These are phyloP conservation scores for Tenthredo notha DNA, from an alignment of 2,888 invertebrate species.

Conservation along the genomic window DNA sequence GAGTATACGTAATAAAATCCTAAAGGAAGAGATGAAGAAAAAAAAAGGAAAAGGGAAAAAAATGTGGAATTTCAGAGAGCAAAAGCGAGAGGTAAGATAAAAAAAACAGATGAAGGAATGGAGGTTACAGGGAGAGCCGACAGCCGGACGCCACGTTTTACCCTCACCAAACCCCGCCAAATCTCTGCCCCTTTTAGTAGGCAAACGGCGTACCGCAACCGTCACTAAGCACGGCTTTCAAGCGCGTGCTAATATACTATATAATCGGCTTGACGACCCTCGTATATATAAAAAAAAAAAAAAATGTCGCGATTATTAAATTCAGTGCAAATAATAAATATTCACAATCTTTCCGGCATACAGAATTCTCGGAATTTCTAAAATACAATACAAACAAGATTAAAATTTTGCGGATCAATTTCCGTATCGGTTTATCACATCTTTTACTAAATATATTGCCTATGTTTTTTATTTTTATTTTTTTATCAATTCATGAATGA, in stretches of 20 bases:
- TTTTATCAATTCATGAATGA: not conserved
- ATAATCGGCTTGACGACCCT: not conserved
- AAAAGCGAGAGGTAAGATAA: not conserved
- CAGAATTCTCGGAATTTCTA: too few relatives aligned
- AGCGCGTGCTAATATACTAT: not conserved
- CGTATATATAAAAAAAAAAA: not conserved
- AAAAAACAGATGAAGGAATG: not conserved
- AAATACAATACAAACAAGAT: too few relatives aligned
- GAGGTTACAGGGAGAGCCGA: not conserved
- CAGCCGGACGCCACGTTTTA: constrained; percentile 4
- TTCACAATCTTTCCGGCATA: not conserved
- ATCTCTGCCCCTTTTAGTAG: not conserved
- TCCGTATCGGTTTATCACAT: too few relatives aligned
- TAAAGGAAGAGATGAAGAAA: not conserved
- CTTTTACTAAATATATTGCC: too few relatives aligned
- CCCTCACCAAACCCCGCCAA: not conserved
- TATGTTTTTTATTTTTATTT: not conserved
- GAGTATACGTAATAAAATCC: not conserved
- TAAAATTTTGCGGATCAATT: too few relatives aligned
- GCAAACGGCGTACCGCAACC: not conserved
- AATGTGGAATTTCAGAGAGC: not conserved
- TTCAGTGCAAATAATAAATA: not conserved
- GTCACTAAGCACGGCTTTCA: not conserved
- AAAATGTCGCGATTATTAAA: not conserved
- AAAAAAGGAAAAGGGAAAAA: not conserved